phyloP scores from a whole-genome alignment of 2,797 vertebrate species.

The Hydrolagus colliei region DNA sequence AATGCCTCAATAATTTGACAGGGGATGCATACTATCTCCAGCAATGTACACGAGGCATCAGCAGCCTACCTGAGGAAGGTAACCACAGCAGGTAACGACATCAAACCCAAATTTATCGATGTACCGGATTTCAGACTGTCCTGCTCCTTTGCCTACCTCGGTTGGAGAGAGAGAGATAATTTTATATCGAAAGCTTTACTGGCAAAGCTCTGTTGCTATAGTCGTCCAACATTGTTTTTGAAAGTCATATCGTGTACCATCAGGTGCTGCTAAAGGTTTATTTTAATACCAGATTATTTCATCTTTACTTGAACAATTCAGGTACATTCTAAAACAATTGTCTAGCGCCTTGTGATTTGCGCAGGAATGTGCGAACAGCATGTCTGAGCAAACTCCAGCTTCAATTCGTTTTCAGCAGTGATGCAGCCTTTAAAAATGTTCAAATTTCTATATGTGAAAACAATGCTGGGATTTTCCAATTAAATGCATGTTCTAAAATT shows the following conservation, averaged over 20 bases:
- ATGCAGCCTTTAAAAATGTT: no score
- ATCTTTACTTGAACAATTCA: not conserved
- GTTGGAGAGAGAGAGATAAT: not conserved
- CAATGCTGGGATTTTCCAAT: not conserved
- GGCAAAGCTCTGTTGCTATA: not conserved
- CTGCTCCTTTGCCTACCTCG: constrained; percentile 62
- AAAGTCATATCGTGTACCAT: not conserved
- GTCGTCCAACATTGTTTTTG: not conserved
- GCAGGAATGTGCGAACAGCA: no score
- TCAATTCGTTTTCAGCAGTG: no score
- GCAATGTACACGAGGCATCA: no score
- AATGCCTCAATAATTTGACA: no score
- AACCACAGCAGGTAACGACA: constrained; percentile 78
- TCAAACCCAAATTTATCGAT: constrained; percentile 78
- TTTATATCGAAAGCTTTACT: not conserved
- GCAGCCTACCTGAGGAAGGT: constrained; percentile 73
- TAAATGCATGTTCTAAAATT: not conserved
- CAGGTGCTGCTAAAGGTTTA: not conserved
- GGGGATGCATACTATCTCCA: no score
- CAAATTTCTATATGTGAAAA: not conserved
- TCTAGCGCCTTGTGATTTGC: not conserved
- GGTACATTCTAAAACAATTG: not conserved
- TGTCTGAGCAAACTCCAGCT: no score
- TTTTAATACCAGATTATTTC: not conserved
- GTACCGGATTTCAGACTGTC: constrained; percentile 46